phyloP scores from a whole-genome alignment of 2,113 vertebrate species.

The Coptodon rendalli region DNA sequence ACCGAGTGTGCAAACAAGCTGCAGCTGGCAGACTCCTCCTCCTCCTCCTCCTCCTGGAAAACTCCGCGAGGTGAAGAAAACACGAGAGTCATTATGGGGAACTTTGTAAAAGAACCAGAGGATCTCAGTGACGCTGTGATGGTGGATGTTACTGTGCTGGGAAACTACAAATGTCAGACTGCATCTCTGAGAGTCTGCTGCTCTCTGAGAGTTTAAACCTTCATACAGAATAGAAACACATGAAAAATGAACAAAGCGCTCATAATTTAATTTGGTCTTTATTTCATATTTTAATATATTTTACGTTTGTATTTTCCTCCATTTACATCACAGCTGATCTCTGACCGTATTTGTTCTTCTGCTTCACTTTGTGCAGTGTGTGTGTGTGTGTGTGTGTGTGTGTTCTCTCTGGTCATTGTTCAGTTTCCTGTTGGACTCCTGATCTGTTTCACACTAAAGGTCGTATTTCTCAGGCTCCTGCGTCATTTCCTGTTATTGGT shows the following conservation, averaged over 20 bases:
- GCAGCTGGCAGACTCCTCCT: background rate
- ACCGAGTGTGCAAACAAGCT: accelerated
- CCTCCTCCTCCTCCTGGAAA: background rate
- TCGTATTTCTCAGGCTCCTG: background rate
- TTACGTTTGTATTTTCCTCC: background rate
- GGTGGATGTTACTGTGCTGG: background rate
- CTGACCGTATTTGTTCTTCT: background rate
- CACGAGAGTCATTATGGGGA: background rate
- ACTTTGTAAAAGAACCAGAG: background rate
- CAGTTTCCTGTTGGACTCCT: background rate
- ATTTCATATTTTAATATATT: background rate
- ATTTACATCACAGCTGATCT: background rate
- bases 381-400: background rate
- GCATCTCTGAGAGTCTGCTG: accelerated
- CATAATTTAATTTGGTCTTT: background rate
- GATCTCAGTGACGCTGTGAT: background rate
- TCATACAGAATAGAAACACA: background rate
- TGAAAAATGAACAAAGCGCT: background rate
- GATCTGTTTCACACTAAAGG: background rate
- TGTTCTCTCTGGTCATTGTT: background rate
- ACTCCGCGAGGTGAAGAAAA: accelerated
- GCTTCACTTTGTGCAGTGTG: background rate
- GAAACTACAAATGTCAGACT: background rate
- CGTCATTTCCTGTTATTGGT: background rate
- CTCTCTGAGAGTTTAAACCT: background rate